A percentile compares a stretch with the other conserved stretches of the same genome.
These are phyloP conservation scores for Toxotes chatareus DNA, from an alignment of 2,113 vertebrate species.

Conservation along the genomic window DNA sequence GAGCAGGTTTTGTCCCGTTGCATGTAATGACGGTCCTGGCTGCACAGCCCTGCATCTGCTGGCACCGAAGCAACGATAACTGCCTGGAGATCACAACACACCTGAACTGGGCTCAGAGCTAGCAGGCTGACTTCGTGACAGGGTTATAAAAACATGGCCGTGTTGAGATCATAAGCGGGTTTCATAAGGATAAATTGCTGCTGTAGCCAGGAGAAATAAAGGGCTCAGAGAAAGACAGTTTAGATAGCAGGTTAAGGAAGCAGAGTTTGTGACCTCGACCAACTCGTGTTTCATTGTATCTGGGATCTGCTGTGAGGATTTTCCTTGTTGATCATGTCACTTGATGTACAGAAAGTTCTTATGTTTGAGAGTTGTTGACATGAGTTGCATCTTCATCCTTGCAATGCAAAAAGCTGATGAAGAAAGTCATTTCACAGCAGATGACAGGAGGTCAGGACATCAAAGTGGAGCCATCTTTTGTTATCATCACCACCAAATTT, in stretches of 20 bases:
- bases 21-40: constrained; percentile 39
- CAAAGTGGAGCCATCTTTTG: constrained; percentile 19
- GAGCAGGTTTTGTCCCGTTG: constrained; percentile 55
- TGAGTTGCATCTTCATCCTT: background rate
- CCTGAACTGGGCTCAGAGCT: constrained; percentile 32
- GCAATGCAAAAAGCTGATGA: background rate
- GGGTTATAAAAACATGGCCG: constrained; percentile 20
- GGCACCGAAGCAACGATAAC: constrained; percentile 26
- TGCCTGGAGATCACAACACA: constrained; percentile 50
- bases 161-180: constrained; percentile 22
- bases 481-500: constrained; percentile 34
- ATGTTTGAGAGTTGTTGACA: background rate
- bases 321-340: background rate
- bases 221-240: background rate
- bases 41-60: constrained; percentile 49
- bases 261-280: background rate
- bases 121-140: constrained; percentile 24
- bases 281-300: background rate
- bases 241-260: constrained; percentile 4
- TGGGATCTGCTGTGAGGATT: background rate
- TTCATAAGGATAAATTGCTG: background rate
- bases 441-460: constrained; percentile 6
- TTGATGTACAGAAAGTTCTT: background rate
- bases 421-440: background rate
- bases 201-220: constrained; percentile 13